Evolutionary conservation across 2,888 invertebrate genomes (phyloP).

Genomic region (Achlya flavicornis): DNA sequence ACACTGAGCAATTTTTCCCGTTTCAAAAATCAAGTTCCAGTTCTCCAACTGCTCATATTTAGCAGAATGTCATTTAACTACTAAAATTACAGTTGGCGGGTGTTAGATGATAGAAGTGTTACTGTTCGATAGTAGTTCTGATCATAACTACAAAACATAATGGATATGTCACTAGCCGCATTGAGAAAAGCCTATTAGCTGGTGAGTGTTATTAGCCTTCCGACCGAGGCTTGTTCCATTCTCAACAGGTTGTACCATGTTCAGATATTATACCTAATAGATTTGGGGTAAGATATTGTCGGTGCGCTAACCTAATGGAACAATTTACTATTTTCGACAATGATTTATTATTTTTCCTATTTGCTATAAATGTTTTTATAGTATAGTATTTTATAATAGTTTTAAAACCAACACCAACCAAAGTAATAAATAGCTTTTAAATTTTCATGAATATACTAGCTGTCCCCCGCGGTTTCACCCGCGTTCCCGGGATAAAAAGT

Average conservation of each 20-base stretch:
- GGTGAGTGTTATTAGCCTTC: not conserved
- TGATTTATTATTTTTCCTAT: not conserved
- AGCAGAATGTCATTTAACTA: too few relatives aligned
- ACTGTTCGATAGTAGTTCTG: not conserved
- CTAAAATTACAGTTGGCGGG: too few relatives aligned
- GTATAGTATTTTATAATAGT: too few relatives aligned
- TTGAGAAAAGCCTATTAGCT: constrained; percentile 5
- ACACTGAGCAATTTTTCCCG: too few relatives aligned
- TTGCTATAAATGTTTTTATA: not conserved
- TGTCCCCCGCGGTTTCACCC: too few relatives aligned
- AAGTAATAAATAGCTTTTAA: not conserved
- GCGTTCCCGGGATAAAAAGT: too few relatives aligned
- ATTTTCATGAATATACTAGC: not conserved
- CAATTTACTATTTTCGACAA: not conserved
- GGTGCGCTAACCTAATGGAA: not conserved
- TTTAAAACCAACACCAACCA: too few relatives aligned
- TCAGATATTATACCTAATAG: not conserved
- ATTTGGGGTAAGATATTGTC: not conserved
- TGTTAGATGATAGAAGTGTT: not conserved
- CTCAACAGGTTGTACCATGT: constrained; percentile 5
- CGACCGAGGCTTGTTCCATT: not conserved
- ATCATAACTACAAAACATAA: not conserved
- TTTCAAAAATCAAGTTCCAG: too few relatives aligned
- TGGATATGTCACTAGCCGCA: constrained; percentile 1
- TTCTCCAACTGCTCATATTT: too few relatives aligned